These are phyloP conservation scores for Delichon dasypus DNA, from an alignment of 2,797 vertebrate genomes.

Conservation along the genomic window DNA sequence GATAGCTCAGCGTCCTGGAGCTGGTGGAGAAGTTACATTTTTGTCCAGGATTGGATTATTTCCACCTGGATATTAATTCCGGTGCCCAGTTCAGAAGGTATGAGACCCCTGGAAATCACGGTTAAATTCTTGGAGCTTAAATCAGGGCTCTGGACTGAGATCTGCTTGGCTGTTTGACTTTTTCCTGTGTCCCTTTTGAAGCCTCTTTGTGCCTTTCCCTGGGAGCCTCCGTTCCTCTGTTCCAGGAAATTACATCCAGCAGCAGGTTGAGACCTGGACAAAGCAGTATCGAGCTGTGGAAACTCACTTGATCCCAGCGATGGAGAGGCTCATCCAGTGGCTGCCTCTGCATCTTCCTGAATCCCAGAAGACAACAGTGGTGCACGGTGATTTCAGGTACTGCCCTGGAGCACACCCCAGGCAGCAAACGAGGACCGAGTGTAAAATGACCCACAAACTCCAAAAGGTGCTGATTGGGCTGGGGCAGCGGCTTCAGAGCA, in stretches of 20 bases:
- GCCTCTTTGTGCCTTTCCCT: not conserved
- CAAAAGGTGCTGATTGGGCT: not conserved
- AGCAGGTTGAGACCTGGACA: conserved; percentile 77
- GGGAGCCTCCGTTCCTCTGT: not conserved
- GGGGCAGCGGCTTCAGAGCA: not conserved
- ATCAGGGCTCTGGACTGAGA: not conserved
- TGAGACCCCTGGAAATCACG: not conserved
- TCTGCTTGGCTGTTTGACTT: not conserved
- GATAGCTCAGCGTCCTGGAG: not conserved
- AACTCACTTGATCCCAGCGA: conserved; percentile 68
- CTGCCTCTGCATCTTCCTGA: conserved; percentile 79
- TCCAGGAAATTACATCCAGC: conserved; percentile 73
- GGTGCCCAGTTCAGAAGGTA: not conserved
- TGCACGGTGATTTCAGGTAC: conserved; percentile 86
- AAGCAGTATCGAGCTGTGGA: conserved; percentile 77
- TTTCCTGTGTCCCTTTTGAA: not conserved
- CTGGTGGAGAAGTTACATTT: not conserved
- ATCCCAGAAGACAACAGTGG: conserved; percentile 67
- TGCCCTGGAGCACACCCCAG: not conserved
- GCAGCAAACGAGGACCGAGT: not conserved
- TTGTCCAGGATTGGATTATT: not conserved
- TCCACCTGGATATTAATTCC: not conserved
- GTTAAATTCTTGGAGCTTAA: not conserved
- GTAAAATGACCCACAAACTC: not conserved
- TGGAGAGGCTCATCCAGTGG: conserved; percentile 84